Evolutionary conservation across 2,113 vertebrate genomes (phyloP), one percentile per base, ranked within the genome.

Genomic region (Martes martes): DNA sequence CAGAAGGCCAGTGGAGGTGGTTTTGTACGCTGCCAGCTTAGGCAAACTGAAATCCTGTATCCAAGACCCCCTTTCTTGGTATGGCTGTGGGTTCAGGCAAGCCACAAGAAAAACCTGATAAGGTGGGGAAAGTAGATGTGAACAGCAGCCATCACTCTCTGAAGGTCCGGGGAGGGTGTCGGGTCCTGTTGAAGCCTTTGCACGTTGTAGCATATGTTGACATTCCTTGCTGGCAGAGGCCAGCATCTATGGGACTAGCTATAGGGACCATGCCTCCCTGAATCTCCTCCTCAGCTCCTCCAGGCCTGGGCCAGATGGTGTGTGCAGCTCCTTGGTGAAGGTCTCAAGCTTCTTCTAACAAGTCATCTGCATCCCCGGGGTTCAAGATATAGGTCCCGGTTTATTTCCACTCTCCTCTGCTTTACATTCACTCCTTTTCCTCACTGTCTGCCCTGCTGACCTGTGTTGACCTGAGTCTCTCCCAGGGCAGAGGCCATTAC

Each of bases 401-500:
- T n/a, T 39, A 23, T 90, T 26, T 15, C 45, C 31, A 67, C 21
- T 50, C 36, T 91, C 16, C 23, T 63, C 28, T 21, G 13, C 6
- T 73, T 81, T 31, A 73, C 7, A 6, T 50, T 28, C 5, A 19
- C 42, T 50, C 82, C 16, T 21, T 42, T 52, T 71, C 74, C 23
- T 65, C n/a, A 6, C 26, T 59, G 26, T 14, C 45, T 33, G 13
- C 6, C 61, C 28, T 15, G 26, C 47, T 74, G 31, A 52, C 4
- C 55, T 50, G 11, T 0, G 0, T 5, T 47, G 6, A n/a, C 4
- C 28, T 13, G 21, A 78, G 36, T 0, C 15, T 16, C 15, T 15
- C 26, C 23, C 6, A 1, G 50, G 1, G 10, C 14, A 42, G 42
- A 79, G 21, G 21, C 14, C 74, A 11, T 26, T 57, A 14, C 61